Evolutionary conservation across 2,888 invertebrate genomes (phyloP), one percentile per base, ranked within the genome.

Genomic region (Isoperla grammatica): DNA sequence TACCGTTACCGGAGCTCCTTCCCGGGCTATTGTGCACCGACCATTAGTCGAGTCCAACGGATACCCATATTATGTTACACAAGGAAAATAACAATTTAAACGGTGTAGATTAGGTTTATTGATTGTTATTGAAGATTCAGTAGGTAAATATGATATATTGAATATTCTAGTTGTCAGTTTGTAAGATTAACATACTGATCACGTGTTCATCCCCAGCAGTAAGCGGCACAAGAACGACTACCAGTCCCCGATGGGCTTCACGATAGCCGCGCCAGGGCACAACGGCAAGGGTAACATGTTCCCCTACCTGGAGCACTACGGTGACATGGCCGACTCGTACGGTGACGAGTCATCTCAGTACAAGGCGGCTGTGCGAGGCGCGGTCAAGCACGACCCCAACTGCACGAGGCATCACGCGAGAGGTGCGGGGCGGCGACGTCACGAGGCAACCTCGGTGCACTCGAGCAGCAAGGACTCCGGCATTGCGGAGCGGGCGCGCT

Each of bases 401-500:
- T 63, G 63, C 55, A 37, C 55, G 17, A 58, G 62, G 8, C 63
- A 61, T 15, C 42, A 72, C 72, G 29, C 29, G 29, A 29, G 29
- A 8, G 29, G 4, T 4, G 29, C 29, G 29, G 29, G 29, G 5
- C 61, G 61, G 65, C 56, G 71, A 63, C 59, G 63, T 37, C 50
- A 57, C 53, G 88, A 88, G 64, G 82, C 88, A 74, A 86, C 87
- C 68, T 89, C 88, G 65, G 79, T 89, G 68, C 88, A 89, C 78
- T 90, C 89, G 67, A 88, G 88, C 70, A 88, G 88, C 13, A 87
- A 88, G 71, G 89, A 90, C 76, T 89, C 88, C 50, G 90, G 89
- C 59, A 87, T 89, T 65, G 88, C 75, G 66, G 79, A 71, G 70
- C 74, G 69, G 68, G 72, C 67, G 19, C 73, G 77, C 61, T 86